These are phyloP conservation scores for Celastrina argiolus DNA, from an alignment of 2,888 invertebrate species.

Conservation along the genomic window DNA sequence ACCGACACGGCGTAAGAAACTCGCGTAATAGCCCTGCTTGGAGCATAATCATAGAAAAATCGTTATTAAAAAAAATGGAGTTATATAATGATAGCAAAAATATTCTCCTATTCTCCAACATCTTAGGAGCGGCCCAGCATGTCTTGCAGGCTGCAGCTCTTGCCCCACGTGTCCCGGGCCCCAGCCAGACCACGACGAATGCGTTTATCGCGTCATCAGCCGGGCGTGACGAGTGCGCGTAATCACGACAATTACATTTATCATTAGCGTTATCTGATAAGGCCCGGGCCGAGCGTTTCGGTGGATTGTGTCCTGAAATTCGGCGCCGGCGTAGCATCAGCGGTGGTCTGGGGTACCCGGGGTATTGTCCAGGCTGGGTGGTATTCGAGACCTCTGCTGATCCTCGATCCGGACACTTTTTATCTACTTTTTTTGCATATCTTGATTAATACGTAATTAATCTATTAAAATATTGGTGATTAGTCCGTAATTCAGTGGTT, in stretches of 20 bases:
- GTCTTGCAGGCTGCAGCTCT: too few species aligned
- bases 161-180: too few species aligned
- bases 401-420: conserved; percentile 62
- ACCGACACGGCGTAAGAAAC: too few species aligned
- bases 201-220: conserved; percentile 11
- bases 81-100: too few species aligned
- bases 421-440: conserved; percentile 65
- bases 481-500: background rate
- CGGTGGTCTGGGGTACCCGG: conserved; percentile 75
- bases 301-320: conserved; percentile 51
- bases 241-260: conserved; percentile 37
- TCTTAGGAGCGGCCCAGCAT: too few species aligned
- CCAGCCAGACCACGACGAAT: too few species aligned
- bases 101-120: too few species aligned
- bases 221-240: conserved; percentile 30
- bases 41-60: too few species aligned
- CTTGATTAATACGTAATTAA: conserved; percentile 69
- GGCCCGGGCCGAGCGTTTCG: conserved; percentile 35
- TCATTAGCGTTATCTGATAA: conserved; percentile 56
- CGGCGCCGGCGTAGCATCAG: conserved; percentile 62
- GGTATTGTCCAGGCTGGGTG: conserved; percentile 57
- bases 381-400: conserved; percentile 80
- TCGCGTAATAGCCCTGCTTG: too few species aligned
- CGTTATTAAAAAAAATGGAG: too few species aligned
- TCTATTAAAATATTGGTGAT: conserved; percentile 39